phyloP scores from a whole-genome alignment of 2,113 vertebrate species.

The Sylvia atricapilla region DNA sequence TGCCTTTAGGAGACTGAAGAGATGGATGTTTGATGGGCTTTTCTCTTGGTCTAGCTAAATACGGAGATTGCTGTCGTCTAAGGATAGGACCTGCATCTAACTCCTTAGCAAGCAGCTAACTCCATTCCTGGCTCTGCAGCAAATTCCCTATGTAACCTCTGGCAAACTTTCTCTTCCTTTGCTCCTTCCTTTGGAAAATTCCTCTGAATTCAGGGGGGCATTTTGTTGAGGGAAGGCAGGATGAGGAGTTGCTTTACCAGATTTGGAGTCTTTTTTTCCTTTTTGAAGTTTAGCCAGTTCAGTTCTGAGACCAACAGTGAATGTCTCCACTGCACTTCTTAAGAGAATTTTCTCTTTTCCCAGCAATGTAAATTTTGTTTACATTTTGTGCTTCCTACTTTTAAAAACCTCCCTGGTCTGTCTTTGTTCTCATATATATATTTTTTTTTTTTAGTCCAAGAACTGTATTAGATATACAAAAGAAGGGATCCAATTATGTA shows the following conservation, averaged over 20 bases:
- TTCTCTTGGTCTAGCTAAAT: not conserved
- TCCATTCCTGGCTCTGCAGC: conserved; percentile 22
- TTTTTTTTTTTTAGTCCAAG: not conserved
- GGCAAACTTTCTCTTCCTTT: conserved; percentile 51
- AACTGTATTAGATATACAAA: conserved; percentile 18
- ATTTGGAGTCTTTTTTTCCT: conserved; percentile 20
- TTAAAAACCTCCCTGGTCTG: conserved; percentile 1
- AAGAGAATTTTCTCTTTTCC: conserved; percentile 30
- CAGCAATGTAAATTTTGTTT: conserved; percentile 52
- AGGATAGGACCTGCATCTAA: not conserved
- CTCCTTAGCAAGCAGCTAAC: conserved; percentile 10
- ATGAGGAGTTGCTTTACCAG: conserved; percentile 29
- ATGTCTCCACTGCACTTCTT: conserved; percentile 17
- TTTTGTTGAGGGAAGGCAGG: conserved; percentile 40
- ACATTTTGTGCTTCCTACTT: conserved; percentile 21
- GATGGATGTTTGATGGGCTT: not conserved
- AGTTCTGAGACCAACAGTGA: not conserved
- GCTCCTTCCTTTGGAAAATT: conserved; percentile 58
- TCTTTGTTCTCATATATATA: not conserved
- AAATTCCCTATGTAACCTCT: conserved; percentile 58
- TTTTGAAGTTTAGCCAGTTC: conserved; percentile 26
- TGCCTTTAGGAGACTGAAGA: not conserved
- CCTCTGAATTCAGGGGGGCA: conserved; percentile 43
- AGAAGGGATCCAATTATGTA: not conserved
- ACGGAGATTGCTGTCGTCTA: not conserved